A percentile compares a stretch with the other conserved stretches of the same genome.
These are phyloP conservation scores for Poecile montanus DNA, from an alignment of 2,797 vertebrate genomes.

Conservation along the genomic window DNA sequence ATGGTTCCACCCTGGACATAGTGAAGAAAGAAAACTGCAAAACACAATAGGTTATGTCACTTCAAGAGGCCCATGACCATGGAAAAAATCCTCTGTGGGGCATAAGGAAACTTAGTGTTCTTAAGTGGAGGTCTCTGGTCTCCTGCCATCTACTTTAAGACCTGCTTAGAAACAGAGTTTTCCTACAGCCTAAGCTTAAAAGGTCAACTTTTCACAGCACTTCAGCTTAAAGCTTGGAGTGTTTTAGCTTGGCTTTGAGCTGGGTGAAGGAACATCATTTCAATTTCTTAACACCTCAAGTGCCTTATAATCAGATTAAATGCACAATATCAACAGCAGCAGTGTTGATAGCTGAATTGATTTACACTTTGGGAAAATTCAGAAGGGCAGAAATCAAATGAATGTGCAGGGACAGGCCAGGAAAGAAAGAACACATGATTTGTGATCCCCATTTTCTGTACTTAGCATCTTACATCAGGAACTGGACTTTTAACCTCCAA, in stretches of 20 bases:
- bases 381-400: background rate
- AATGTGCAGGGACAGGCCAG: background rate
- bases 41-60: background rate
- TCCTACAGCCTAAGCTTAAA: background rate
- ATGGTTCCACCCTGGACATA: background rate
- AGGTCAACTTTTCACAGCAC: background rate
- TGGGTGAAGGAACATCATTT: background rate
- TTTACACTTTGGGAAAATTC: background rate
- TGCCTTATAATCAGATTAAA: slow-evolving; percentile 9
- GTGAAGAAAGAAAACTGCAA: background rate
- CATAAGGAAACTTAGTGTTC: background rate
- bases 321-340: background rate
- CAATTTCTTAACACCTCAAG: background rate
- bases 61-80: background rate
- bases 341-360: background rate
- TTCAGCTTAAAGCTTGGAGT: background rate
- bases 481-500: background rate
- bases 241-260: background rate
- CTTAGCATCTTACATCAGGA: background rate
- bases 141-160: background rate
- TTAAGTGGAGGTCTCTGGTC: background rate
- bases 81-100: background rate
- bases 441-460: background rate
- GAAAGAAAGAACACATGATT: background rate
- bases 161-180: background rate